Conservation (phyloP, 2,113 vertebrate species). For the Galemys pyrenaicus region DNA sequence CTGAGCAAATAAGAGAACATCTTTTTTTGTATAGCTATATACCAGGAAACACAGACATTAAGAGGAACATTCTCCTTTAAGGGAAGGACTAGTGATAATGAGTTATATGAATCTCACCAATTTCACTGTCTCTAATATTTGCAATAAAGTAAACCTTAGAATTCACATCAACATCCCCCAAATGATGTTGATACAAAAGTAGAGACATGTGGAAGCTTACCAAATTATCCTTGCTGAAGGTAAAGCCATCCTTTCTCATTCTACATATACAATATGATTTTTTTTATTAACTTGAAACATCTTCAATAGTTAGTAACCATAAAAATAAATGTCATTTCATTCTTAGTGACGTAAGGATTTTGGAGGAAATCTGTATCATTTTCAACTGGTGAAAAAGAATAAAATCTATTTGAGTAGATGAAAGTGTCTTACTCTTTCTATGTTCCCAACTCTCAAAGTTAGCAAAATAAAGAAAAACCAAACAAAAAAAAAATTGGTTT, state of each 20-base stretch:
- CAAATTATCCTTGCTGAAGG: not conserved
- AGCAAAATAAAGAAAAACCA: not conserved
- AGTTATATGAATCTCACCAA: constrained; percentile 16
- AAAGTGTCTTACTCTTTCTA: not conserved
- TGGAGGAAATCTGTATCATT: not conserved
- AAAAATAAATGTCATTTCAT: constrained; percentile 19
- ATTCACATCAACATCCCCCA: not conserved
- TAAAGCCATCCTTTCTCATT: not conserved
- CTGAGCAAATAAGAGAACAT: constrained; percentile 7
- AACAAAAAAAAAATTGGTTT: not conserved
- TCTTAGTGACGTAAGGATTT: not conserved
- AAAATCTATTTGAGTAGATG: constrained; percentile 12
- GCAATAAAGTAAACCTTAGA: constrained; percentile 17
- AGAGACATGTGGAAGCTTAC: not conserved
- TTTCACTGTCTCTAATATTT: not conserved
- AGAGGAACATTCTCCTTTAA: not conserved
- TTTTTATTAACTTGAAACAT: not conserved
- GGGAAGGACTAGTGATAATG: not conserved
- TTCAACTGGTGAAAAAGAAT: not conserved
- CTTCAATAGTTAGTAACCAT: not conserved
- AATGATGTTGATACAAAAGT: not conserved
- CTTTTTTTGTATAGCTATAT: not conserved
- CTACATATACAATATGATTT: not conserved
- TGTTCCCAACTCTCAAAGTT: not conserved
- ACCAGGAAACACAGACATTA: not conserved